A percentile compares a stretch with the other conserved stretches of the same genome.
Evolutionary conservation across 2,797 vertebrate genomes (phyloP).

Genomic region (Lophura swinhoii): DNA sequence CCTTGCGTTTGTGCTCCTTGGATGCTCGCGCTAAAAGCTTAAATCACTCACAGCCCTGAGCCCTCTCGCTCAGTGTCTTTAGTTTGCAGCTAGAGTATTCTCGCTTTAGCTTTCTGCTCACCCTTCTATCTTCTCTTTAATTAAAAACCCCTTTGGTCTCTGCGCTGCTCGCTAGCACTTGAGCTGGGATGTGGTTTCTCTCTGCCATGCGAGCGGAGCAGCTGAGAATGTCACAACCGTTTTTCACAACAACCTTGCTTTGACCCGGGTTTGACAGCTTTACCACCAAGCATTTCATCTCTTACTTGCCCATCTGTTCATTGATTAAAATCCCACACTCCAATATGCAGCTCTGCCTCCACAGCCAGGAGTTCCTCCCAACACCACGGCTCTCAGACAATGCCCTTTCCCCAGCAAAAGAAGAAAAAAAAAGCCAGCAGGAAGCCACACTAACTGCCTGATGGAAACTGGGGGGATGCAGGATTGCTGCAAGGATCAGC

Average conservation of each 20-base stretch:
- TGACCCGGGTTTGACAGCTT: conserved; percentile 29
- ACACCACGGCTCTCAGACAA: background rate
- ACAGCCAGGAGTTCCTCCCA: background rate
- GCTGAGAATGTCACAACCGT: background rate
- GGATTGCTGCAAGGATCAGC: background rate
- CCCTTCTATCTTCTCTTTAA: background rate
- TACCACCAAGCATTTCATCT: conserved; percentile 6
- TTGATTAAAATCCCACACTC: background rate
- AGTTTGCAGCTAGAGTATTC: background rate
- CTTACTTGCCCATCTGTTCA: conserved; percentile 32
- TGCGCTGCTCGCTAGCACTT: background rate
- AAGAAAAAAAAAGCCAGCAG: background rate
- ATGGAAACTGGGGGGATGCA: background rate
- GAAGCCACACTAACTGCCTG: background rate
- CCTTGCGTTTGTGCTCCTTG: background rate
- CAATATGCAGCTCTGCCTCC: background rate
- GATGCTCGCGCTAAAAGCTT: background rate
- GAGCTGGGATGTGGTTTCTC: background rate
- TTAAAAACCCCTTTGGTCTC: background rate
- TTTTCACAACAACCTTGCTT: conserved; percentile 30
- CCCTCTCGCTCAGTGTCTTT: background rate
- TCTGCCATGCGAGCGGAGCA: background rate
- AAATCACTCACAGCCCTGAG: background rate
- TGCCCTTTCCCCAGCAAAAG: background rate
- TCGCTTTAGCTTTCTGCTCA: background rate